Evolutionary conservation across 1,140 invertebrate species (phyloP), one percentile per base, ranked within the genome.

Genomic region (Sycophaga agraensis): DNA sequence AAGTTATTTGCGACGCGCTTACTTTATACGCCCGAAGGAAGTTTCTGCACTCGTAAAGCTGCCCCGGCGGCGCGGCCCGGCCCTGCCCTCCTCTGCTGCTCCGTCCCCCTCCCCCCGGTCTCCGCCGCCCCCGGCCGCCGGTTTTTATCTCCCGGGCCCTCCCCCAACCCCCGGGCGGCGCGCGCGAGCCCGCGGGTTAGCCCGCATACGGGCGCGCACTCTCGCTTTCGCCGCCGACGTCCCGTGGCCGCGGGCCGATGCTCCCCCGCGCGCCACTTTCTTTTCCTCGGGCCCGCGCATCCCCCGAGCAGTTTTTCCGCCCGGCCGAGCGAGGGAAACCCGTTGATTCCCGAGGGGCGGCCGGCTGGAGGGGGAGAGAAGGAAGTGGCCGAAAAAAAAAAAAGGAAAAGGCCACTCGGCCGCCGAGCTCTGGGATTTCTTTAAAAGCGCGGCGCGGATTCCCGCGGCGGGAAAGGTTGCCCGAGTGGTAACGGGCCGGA

Each of bases 21-120:
- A 73, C 76, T 78, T 79, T 79, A 80, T 79, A 77, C 77, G 72
- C 71, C 71, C 71, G 70, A 72, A 70, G 75, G 73, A 78, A 78
- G 73, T 79, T 78, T 80, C 69, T 69, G 74, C 72, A 78, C 78
- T 80, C 78, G 77, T 80, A 80, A 79, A 80, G 74, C 70, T 77
- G 73, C 69, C 67, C 65, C 60, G 60, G 65, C 8, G 22, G n/a
- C 57, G 57, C 22, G 64, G 67, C 64, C 70, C 66, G 67, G 45
- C 46, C 57, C 34, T 54, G 46, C 62, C 65, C 64, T 66, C 46
- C 31, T 24, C 39, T 26, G 46, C 11, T 14, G 59, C 64, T 66
- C 34, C 70, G 62, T 67, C 50, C 43, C 54, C 17, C 48, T 53
- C 64, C 62, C 59, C 66, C 67, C 64, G 63, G 64, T 60, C 65